phyloP scores from a whole-genome alignment of 2,888 invertebrate genomes.

The Drosophila anomelani region DNA sequence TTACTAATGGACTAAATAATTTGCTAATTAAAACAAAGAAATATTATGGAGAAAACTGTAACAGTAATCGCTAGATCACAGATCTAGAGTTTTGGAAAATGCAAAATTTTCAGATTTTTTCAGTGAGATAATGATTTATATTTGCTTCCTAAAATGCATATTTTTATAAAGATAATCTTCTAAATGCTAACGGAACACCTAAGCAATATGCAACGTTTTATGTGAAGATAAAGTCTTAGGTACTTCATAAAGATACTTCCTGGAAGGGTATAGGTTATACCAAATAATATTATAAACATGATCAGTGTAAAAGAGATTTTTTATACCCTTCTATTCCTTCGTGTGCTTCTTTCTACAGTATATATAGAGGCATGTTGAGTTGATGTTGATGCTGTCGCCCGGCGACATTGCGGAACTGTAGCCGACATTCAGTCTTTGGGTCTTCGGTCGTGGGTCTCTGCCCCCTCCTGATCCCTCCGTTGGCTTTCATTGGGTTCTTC shows the following conservation, averaged over 20 bases:
- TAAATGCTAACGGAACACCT: background rate
- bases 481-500: constrained; percentile 38
- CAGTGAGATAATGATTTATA: background rate
- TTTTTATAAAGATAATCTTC: background rate
- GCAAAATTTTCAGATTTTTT: background rate
- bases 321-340: constrained; percentile 19
- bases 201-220: too few relatives aligned
- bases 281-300: constrained; percentile 49
- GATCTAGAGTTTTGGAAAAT: background rate
- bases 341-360: constrained; percentile 43
- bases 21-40: background rate
- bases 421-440: constrained; percentile 59
- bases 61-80: background rate
- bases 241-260: background rate
- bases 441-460: constrained; percentile 44
- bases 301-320: constrained; percentile 34
- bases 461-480: constrained; percentile 20
- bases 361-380: constrained; percentile 46
- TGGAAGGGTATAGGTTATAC: background rate
- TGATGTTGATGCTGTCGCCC: constrained; percentile 67
- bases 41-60: background rate
- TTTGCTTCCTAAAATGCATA: background rate
- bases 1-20: background rate
- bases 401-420: constrained; percentile 78
- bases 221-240: too few relatives aligned